Evolutionary conservation across 1,140 invertebrate genomes (phyloP).

Genomic region (Cecropterus lyciades): DNA sequence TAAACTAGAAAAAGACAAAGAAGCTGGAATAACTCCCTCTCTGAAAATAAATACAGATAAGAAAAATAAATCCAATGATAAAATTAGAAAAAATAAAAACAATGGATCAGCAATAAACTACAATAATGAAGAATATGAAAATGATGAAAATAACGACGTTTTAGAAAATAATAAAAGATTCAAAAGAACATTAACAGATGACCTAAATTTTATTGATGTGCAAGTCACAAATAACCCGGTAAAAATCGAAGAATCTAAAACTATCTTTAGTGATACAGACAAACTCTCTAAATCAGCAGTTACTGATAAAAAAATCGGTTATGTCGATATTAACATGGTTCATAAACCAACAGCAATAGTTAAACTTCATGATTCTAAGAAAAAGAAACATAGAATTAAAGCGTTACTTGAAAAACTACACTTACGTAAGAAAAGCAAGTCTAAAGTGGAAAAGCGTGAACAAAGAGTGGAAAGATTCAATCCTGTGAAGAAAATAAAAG

Average conservation of each 20-base stretch:
- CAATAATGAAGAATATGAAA: neutral
- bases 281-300: slow-evolving; percentile 4
- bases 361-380: slow-evolving; percentile 51
- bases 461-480: slow-evolving; percentile 48
- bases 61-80: neutral
- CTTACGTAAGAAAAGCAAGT: slow-evolving; percentile 39
- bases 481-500: slow-evolving; percentile 57
- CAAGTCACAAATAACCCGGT: neutral
- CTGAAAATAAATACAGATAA: neutral
- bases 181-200: slow-evolving; percentile 9
- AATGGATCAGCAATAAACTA: neutral
- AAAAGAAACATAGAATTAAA: slow-evolving; percentile 44
- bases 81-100: neutral
- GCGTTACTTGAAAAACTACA: slow-evolving; percentile 46
- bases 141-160: neutral
- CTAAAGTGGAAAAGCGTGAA: slow-evolving; percentile 44
- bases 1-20: neutral
- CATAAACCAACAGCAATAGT: slow-evolving; percentile 49
- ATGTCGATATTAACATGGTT: slow-evolving; percentile 50
- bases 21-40: neutral
- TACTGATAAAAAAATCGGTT: slow-evolving; percentile 44
- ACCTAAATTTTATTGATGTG: neutral
- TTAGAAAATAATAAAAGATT: slow-evolving; percentile 5
- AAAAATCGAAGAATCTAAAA: slow-evolving; percentile 6
- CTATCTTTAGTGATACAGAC: neutral